phyloP scores from a whole-genome alignment of 1,140 invertebrate species.

The Drosophila athabasca region DNA sequence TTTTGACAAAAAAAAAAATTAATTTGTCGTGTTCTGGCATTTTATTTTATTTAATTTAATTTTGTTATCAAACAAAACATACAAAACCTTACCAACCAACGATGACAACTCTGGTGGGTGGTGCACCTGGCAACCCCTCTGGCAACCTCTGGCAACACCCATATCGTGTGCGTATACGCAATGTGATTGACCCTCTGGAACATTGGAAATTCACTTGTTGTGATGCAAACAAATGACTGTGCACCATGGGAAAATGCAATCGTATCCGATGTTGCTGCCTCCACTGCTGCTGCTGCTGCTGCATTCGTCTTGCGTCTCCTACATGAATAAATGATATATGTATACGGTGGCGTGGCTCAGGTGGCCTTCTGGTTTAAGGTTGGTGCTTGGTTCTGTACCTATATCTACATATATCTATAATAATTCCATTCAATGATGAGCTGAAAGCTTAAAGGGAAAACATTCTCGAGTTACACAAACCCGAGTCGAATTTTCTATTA shows the following conservation, averaged over 20 bases:
- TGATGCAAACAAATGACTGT: conserved; percentile 14
- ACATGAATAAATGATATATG: conserved; percentile 26
- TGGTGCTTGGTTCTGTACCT: conserved; percentile 44
- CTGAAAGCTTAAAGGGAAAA: not conserved
- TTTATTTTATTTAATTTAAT: conserved; percentile 70
- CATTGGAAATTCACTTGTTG: not conserved
- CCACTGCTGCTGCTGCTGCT: not conserved
- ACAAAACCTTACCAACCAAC: conserved; percentile 14
- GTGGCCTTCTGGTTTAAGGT: conserved; percentile 83
- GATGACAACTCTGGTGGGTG: conserved; percentile 13
- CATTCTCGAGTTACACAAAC: too few relatives aligned
- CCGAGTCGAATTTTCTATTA: not conserved
- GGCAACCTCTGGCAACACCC: not conserved
- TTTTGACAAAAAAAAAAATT: conserved; percentile 12
- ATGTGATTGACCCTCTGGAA: not conserved
- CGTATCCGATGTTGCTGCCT: conserved; percentile 10
- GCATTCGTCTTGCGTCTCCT: not conserved
- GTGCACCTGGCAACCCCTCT: not conserved
- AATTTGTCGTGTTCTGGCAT: conserved; percentile 29
- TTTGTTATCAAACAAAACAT: conserved; percentile 55
- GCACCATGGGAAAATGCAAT: conserved; percentile 27
- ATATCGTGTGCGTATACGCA: conserved; percentile 18
- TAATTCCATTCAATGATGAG: conserved; percentile 1
- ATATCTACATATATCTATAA: conserved; percentile 2
- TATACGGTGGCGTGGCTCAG: conserved; percentile 30